Evolutionary conservation across 1,140 invertebrate species (phyloP).

Genomic region (Bombus terrestris): DNA sequence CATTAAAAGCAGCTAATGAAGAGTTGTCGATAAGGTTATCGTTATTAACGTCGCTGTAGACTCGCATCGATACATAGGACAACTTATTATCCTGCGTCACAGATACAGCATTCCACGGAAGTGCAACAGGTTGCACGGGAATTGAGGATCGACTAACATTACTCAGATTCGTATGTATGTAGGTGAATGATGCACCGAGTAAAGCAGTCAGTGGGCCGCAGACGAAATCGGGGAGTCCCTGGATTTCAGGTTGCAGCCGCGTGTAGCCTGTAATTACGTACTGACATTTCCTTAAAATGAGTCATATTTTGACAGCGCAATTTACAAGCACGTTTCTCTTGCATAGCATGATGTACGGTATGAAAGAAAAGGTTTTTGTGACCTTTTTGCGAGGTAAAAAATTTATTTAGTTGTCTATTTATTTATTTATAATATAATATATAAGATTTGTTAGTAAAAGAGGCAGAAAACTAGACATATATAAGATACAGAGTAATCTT

Average conservation of each 20-base stretch:
- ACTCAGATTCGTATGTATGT: slow-evolving; percentile 36
- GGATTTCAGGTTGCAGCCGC: neutral
- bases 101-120: neutral
- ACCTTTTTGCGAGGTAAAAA: too few species aligned
- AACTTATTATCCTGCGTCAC: slow-evolving; percentile 13
- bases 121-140: slow-evolving; percentile 16
- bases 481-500: too few species aligned
- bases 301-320: neutral
- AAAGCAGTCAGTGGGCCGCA: slow-evolving; percentile 27
- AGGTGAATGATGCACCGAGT: slow-evolving; percentile 49
- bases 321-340: neutral
- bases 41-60: too few species aligned
- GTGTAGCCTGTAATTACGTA: neutral
- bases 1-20: neutral
- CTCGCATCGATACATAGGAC: neutral
- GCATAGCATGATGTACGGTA: too few species aligned
- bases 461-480: too few species aligned
- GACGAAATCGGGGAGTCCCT: too few species aligned
- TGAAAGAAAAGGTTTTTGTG: too few species aligned
- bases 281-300: slow-evolving; percentile 18
- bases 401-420: too few species aligned
- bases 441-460: too few species aligned
- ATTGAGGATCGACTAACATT: slow-evolving; percentile 27
- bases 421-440: too few species aligned
- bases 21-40: neutral